phyloP scores from a whole-genome alignment of 30 jellyfish, hydroid and myxozoan species.

The Pseudorhiza aurosa region DNA sequence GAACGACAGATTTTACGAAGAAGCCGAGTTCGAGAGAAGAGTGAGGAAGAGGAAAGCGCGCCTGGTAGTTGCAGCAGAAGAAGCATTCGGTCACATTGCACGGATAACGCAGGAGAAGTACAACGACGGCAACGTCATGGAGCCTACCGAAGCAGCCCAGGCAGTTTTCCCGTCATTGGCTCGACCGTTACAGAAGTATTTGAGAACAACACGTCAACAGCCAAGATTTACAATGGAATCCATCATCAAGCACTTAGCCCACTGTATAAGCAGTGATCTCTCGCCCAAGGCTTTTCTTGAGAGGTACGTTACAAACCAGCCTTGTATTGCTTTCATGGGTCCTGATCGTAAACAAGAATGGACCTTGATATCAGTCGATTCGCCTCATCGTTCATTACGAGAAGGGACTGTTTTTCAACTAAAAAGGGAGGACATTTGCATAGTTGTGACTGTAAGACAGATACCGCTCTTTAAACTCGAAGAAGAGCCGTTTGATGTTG shows the following conservation, averaged over 20 bases:
- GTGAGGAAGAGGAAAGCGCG: conserved; percentile 94
- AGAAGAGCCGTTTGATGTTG: conserved; percentile 82
- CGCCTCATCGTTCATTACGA: conserved; percentile 78
- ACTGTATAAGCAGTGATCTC: conserved; percentile 87
- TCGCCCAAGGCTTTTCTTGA: conserved; percentile 96
- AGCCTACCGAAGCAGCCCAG: conserved; percentile 99
- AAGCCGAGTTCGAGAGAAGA: conserved; percentile 91
- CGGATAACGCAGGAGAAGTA: conserved; percentile 71
- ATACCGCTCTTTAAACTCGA: conserved; percentile 78
- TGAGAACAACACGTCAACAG: conserved; percentile 97
- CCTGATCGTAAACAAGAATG: conserved; percentile 81
- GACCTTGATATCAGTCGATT: conserved; percentile 77
- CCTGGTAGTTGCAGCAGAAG: conserved; percentile 91
- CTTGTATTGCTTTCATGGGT: conserved; percentile 81
- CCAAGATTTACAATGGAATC: conserved; percentile 95
- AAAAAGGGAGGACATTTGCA: conserved; percentile 63
- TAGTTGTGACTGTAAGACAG: conserved; percentile 88
- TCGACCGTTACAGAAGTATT: conserved; percentile 93
- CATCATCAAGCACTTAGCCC: conserved; percentile 92
- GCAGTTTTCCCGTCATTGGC: conserved; percentile 98
- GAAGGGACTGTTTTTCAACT: conserved; percentile 90
- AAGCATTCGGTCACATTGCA: conserved; percentile 97
- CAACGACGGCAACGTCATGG: conserved; percentile 90
- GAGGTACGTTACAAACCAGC: conserved; percentile 84
- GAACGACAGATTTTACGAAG: conserved; percentile 97